phyloP scores from a whole-genome alignment of 2,797 vertebrate species.

The Dendrocincla tyrannina region DNA sequence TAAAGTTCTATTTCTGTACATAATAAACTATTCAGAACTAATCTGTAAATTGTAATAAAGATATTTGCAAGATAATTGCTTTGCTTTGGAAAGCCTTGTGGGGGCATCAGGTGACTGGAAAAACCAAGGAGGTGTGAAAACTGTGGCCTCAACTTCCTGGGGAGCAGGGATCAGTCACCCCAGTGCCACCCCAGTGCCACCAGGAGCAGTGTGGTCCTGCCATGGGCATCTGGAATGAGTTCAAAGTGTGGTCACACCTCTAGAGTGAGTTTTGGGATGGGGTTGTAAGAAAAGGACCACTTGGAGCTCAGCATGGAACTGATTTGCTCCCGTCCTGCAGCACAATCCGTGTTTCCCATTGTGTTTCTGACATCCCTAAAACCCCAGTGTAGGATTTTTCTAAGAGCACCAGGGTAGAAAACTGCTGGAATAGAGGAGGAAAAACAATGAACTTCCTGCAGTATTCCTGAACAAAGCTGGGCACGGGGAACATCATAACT shows the following conservation, averaged over 20 bases:
- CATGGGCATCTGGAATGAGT: neutral
- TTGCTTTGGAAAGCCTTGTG: fast-evolving
- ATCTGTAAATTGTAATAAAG: conserved; percentile 77
- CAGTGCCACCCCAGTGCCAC: neutral
- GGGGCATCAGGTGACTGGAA: fast-evolving
- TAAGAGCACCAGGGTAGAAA: neutral
- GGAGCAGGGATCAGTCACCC: neutral
- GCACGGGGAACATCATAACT: fast-evolving
- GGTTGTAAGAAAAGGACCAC: neutral
- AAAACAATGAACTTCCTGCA: neutral
- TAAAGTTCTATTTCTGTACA: conserved; percentile 77
- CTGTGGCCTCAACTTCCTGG: fast-evolving
- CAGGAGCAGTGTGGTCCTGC: neutral
- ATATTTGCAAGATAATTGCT: conserved; percentile 64
- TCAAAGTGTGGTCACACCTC: neutral
- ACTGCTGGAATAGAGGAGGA: neutral
- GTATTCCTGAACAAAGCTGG: neutral
- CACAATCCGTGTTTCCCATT: fast-evolving
- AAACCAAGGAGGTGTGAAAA: neutral
- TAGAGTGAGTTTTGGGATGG: neutral
- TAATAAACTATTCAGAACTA: conserved; percentile 66
- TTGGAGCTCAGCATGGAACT: neutral
- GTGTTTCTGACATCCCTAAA: neutral
- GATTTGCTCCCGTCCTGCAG: neutral
- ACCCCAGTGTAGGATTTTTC: fast-evolving